Evolutionary conservation across 2,888 invertebrate species (phyloP).

Genomic region (Sipha maydis): DNA sequence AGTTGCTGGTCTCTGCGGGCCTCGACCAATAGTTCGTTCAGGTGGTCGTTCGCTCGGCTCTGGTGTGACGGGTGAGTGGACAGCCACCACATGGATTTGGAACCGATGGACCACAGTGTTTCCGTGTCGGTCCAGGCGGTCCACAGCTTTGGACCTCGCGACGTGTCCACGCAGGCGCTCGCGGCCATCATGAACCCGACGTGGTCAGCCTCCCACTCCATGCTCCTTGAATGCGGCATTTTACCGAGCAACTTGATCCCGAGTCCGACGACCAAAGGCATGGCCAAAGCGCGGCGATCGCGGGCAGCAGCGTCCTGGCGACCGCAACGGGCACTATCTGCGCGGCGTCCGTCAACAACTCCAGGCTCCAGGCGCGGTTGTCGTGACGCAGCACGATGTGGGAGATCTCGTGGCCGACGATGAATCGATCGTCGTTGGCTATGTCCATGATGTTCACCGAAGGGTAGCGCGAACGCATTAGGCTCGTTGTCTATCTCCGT

Average conservation of each 20-base stretch:
- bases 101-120: background rate
- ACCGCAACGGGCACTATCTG: background rate
- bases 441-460: background rate
- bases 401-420: conserved; percentile 21
- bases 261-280: background rate
- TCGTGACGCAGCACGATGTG: conserved; percentile 1
- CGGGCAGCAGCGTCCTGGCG: background rate
- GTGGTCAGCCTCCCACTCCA: conserved; percentile 14
- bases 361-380: background rate
- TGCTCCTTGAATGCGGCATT: background rate
- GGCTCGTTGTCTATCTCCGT: too few relatives aligned
- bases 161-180: conserved; percentile 10
- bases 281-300: background rate
- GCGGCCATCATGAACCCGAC: conserved; percentile 20
- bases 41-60: background rate
- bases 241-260: background rate
- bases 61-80: background rate
- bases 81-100: background rate
- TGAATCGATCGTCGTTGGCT: background rate
- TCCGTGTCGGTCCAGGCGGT: background rate
- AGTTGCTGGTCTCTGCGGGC: background rate
- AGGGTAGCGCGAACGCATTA: background rate
- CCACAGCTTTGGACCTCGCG: background rate
- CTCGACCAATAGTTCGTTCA: background rate
- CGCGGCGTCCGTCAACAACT: background rate